phyloP scores from a whole-genome alignment of 2,888 invertebrate genomes.

The Bhutanitis thaidina region DNA sequence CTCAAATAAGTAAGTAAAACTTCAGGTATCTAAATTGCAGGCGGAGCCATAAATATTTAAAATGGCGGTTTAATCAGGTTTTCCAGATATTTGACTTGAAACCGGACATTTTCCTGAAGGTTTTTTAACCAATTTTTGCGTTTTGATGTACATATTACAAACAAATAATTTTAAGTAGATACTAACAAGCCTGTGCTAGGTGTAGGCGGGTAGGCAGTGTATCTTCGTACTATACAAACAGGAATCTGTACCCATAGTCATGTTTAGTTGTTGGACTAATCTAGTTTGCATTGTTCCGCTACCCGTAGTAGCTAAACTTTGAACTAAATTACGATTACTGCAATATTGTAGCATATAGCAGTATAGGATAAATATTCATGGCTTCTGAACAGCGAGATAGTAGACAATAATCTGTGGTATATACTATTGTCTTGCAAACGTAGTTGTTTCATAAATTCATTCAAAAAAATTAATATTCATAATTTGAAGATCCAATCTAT shows the following conservation, averaged over 20 bases:
- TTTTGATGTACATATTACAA: too few relatives aligned
- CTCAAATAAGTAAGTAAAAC: constrained; percentile 51
- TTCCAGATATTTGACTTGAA: background rate
- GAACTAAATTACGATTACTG: constrained; percentile 11
- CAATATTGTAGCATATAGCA: constrained; percentile 8
- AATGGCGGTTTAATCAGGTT: constrained; percentile 45
- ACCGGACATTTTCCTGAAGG: constrained; percentile 3
- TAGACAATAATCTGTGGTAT: too few relatives aligned
- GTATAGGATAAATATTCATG: constrained; percentile 10
- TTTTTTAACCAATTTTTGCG: too few relatives aligned
- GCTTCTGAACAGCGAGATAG: background rate
- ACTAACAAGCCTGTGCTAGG: too few relatives aligned
- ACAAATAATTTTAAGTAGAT: too few relatives aligned
- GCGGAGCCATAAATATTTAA: constrained; percentile 68
- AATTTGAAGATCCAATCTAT: too few relatives aligned
- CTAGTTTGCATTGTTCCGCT: constrained; percentile 2
- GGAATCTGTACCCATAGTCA: constrained; percentile 15
- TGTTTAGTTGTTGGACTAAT: background rate
- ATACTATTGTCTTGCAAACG: too few relatives aligned
- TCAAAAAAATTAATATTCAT: too few relatives aligned
- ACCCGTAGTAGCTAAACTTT: background rate
- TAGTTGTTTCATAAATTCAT: too few relatives aligned
- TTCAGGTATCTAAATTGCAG: constrained; percentile 64
- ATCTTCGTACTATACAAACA: too few relatives aligned
- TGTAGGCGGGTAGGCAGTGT: too few relatives aligned